Conservation (phyloP, 2,113 vertebrate genomes). For the Lepidothrix coronata region DNA sequence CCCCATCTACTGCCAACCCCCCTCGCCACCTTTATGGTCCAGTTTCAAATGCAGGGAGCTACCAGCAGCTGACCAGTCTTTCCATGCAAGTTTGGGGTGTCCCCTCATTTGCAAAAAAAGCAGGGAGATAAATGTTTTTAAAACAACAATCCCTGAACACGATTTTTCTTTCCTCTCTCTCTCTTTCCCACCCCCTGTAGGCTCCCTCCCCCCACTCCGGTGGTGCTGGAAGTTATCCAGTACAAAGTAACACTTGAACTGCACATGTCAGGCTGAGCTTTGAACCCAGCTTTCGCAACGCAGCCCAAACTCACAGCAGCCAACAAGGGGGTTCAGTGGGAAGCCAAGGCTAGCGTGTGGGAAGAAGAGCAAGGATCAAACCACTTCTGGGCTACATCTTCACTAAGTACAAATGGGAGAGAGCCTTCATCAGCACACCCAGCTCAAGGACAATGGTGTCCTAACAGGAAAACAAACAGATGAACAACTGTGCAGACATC, state of each 20-base stretch:
- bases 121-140: not conserved
- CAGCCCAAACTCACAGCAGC: not conserved
- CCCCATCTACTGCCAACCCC: not conserved
- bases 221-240: constrained; percentile 30
- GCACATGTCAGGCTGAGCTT: constrained; percentile 72
- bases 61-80: not conserved
- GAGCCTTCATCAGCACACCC: not conserved
- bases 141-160: not conserved
- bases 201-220: constrained; percentile 7
- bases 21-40: not conserved
- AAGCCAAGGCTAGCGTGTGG: not conserved
- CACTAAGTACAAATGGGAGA: not conserved
- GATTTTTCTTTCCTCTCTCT: not conserved
- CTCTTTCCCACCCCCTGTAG: not conserved
- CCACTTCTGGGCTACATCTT: not conserved
- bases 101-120: not conserved
- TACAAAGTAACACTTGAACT: constrained; percentile 43
- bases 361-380: not conserved
- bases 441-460: not conserved
- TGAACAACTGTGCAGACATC: not conserved
- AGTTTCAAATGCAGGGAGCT: not conserved
- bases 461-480: not conserved
- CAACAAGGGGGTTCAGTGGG: not conserved
- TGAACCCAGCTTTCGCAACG: constrained; percentile 66
- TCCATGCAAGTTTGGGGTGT: not conserved